Evolutionary conservation across 1,140 invertebrate species (phyloP), one percentile per base, ranked within the genome.

Genomic region (Grapholita molesta): DNA sequence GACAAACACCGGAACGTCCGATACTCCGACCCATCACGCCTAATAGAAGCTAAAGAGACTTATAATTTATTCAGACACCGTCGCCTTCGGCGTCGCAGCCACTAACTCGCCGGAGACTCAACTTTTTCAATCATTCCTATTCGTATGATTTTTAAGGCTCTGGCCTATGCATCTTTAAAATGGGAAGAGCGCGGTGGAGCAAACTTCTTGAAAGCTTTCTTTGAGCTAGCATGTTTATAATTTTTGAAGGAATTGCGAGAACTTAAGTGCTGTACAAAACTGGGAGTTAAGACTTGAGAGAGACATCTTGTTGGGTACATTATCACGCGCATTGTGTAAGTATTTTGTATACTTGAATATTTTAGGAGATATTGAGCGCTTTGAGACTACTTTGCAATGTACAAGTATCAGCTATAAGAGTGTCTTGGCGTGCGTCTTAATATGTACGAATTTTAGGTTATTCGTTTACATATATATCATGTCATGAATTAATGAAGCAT

Each of bases 11-110:
- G 35, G 4, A n/a, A 38, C 35, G 12, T 38, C 3, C 12, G 0
- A 38, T 38, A 38, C 35, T 12, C 35, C 35, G 4, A 1, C 32
- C 57, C 68, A 68, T 74, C 68, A 70, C 42, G 61, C 35, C 55
- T 69, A 72, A 77, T 74, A 67, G 66, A 64, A 67, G 67, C 55
- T 70, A 69, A 73, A 73, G 64, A 70, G 69, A 57, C 64, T 73
- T 76, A 68, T 76, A 52, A 75, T 69, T 70, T 75, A 75, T 75
- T 75, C 73, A 74, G 6, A 42, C 9, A 9, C 55, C 35, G 35
- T 38, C 35, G 11, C 35, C 5, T 32, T 11, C 32, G 12, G 11
- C 35, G 35, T 38, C 12, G 35, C 12, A n/a, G 12, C 35, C 35
- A 38, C 12, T 38, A n/a, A 38, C 35, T 38, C 35, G 35, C 35